A percentile compares a stretch with the other conserved stretches of the same genome.
Evolutionary conservation across 2,797 vertebrate genomes (phyloP).

Genomic region (Numenius phaeopus): DNA sequence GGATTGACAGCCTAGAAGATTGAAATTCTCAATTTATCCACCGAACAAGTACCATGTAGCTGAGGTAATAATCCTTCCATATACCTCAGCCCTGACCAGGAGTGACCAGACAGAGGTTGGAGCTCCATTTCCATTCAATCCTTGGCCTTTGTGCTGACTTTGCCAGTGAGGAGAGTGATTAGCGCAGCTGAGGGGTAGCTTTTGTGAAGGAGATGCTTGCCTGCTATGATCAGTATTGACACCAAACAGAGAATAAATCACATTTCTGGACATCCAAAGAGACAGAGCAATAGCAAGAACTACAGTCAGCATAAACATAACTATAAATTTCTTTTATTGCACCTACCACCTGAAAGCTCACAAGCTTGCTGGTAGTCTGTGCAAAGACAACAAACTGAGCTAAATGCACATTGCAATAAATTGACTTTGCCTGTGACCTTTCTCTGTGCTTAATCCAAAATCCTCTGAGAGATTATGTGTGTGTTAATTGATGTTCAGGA

Average conservation of each 20-base stretch:
- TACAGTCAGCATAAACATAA: constrained; percentile 33
- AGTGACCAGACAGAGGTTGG: neutral
- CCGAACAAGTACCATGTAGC: neutral
- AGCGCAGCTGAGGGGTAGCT: neutral
- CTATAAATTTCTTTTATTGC: neutral
- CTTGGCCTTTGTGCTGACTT: constrained; percentile 50
- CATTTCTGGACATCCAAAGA: constrained; percentile 19
- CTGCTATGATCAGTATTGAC: neutral
- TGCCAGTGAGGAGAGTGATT: constrained; percentile 37
- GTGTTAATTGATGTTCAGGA: neutral
- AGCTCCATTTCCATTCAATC: constrained; percentile 35
- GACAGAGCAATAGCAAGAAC: constrained; percentile 19
- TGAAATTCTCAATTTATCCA: constrained; percentile 57
- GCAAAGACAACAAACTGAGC: neutral
- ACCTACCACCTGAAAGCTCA: neutral
- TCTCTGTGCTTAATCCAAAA: neutral
- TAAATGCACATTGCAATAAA: neutral
- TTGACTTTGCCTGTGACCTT: neutral
- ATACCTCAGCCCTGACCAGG: constrained; percentile 28
- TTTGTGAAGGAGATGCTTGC: neutral
- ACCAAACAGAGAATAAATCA: constrained; percentile 48
- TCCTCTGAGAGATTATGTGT: neutral
- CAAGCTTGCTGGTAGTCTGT: neutral
- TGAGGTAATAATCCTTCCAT: constrained; percentile 46
- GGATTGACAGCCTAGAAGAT: constrained; percentile 41